Evolutionary conservation across 2,113 vertebrate species (phyloP).

Genomic region (Circaetus gallicus): DNA sequence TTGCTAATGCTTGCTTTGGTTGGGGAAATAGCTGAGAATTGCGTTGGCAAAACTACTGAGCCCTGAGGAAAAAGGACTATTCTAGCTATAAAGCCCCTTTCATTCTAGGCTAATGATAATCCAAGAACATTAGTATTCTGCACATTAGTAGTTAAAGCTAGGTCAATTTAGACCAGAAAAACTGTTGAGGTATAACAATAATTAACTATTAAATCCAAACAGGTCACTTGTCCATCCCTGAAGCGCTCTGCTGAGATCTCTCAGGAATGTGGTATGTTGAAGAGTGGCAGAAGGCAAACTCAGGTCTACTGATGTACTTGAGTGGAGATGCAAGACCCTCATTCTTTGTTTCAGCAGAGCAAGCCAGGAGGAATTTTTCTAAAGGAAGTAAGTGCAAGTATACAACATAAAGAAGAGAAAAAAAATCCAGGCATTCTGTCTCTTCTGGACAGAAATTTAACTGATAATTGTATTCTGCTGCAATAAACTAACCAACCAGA

Average conservation of each 20-base stretch:
- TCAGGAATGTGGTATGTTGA: background rate
- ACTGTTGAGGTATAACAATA: background rate
- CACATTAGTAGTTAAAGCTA: constrained; percentile 26
- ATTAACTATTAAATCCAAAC: constrained; percentile 33
- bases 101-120: constrained; percentile 33
- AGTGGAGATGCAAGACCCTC: background rate
- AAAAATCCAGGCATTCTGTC: background rate
- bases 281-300: background rate
- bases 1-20: background rate
- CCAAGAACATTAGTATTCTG: constrained; percentile 3
- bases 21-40: background rate
- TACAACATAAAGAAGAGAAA: background rate
- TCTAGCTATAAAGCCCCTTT: background rate
- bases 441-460: background rate
- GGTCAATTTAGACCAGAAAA: constrained; percentile 30
- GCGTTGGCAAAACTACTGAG: background rate
- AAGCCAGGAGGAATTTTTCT: background rate
- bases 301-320: background rate
- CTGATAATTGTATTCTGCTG: background rate
- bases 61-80: background rate
- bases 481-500: constrained; percentile 32
- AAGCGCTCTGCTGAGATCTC: background rate
- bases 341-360: background rate
- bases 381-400: background rate
- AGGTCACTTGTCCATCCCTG: background rate